These are phyloP conservation scores for Pedicia rivosa DNA, from an alignment of 2,888 invertebrate genomes.

Conservation along the genomic window DNA sequence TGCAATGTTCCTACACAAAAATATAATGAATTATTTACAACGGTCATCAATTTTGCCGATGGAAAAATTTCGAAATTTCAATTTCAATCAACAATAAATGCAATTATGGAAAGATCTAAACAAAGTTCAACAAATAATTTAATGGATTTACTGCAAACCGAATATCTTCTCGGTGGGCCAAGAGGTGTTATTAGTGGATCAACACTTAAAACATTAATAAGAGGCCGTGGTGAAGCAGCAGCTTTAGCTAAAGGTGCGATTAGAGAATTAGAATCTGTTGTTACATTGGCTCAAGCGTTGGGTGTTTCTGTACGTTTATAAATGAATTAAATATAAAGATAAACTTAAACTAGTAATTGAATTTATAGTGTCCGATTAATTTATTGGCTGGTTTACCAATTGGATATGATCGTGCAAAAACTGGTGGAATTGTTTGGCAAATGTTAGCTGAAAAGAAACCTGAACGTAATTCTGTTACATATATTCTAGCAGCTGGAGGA, in stretches of 20 bases:
- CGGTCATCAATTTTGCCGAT: constrained; percentile 19
- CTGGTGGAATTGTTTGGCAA: constrained; percentile 44
- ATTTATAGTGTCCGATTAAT: constrained; percentile 38
- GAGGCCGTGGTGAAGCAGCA: constrained; percentile 49
- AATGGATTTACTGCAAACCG: constrained; percentile 24
- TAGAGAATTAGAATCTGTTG: constrained; percentile 56
- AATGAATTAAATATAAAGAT: constrained; percentile 3
- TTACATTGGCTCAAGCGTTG: constrained; percentile 49
- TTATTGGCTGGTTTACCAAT: constrained; percentile 32
- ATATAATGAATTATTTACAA: constrained; percentile 23
- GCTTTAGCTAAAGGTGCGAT: constrained; percentile 51
- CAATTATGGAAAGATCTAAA: constrained; percentile 40
- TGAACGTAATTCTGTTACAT: constrained; percentile 34
- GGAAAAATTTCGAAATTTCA: constrained; percentile 51
- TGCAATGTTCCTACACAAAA: constrained; percentile 62
- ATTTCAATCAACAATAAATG: constrained; percentile 49
- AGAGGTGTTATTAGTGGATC: constrained; percentile 23
- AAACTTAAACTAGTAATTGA: constrained; percentile 6
- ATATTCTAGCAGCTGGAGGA: constrained; percentile 75
- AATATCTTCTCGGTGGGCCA: constrained; percentile 22
- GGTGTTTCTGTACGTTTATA: constrained; percentile 47
- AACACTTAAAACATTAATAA: constrained; percentile 39
- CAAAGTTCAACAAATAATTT: constrained; percentile 23
- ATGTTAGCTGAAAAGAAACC: constrained; percentile 29
- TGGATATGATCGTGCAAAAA: constrained; percentile 35